Evolutionary conservation across 2,888 invertebrate species (phyloP).

Genomic region (Mactromeris polynyma): DNA sequence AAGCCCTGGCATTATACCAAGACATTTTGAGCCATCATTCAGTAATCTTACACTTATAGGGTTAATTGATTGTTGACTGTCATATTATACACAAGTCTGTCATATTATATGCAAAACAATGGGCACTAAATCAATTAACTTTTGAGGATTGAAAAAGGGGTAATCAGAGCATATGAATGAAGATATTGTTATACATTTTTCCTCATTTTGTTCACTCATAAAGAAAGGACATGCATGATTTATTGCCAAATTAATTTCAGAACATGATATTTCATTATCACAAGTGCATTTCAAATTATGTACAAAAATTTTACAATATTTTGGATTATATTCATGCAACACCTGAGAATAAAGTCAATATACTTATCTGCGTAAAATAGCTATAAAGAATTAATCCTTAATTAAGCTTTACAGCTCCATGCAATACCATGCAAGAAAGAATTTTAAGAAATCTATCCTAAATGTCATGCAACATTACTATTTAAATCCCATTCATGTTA

Average conservation of each 20-base stretch:
- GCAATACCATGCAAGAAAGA: no score
- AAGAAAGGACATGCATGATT: background rate
- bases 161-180: background rate
- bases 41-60: background rate
- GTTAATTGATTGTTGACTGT: background rate
- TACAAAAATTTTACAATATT: background rate
- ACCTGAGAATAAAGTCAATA: no score
- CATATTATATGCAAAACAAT: no score
- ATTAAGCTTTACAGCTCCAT: no score
- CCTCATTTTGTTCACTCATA: background rate
- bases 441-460: no score
- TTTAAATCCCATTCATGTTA: no score
- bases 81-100: background rate
- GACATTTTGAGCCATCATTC: background rate
- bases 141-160: background rate
- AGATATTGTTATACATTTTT: background rate
- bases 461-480: no score
- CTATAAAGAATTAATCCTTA: no score
- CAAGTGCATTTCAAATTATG: background rate
- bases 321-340: no score
- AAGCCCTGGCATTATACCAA: no score
- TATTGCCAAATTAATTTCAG: background rate
- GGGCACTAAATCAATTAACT: background rate
- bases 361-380: no score
- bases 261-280: background rate